A percentile compares a stretch with the other conserved stretches of the same genome.
phyloP scores from a whole-genome alignment of 1,140 invertebrate species.

The Homarus americanus region DNA sequence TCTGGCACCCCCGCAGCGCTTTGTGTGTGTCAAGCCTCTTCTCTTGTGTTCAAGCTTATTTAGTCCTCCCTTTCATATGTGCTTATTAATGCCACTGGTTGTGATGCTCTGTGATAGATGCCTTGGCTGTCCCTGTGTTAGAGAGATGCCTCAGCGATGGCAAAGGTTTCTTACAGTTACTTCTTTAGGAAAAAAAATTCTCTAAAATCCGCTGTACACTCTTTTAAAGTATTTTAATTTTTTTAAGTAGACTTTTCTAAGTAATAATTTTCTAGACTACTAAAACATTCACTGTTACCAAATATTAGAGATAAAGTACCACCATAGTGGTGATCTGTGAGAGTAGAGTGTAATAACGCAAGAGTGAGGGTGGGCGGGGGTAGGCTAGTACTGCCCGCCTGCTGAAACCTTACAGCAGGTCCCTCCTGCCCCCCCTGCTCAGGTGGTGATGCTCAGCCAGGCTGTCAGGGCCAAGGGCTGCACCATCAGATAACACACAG shows the following conservation, averaged over 20 bases:
- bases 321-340: background rate
- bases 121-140: slow-evolving; percentile 12
- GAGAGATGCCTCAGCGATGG: slow-evolving; percentile 60
- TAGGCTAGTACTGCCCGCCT: background rate
- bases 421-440: background rate
- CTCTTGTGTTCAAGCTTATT: slow-evolving; percentile 14
- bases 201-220: slow-evolving; percentile 4
- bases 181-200: slow-evolving; percentile 10
- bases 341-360: background rate
- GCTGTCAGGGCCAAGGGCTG: background rate
- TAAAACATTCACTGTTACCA: slow-evolving; percentile 16
- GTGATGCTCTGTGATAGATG: background rate
- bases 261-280: background rate
- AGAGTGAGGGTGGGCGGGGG: background rate
- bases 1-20: background rate
- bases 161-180: slow-evolving; percentile 23
- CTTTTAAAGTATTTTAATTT: slow-evolving; percentile 5
- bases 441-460: background rate
- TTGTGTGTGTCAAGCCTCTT: background rate
- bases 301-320: background rate
- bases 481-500: background rate
- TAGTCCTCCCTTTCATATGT: background rate
- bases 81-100: background rate
- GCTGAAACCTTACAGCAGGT: background rate
- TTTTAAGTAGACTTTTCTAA: background rate